phyloP scores from a whole-genome alignment of 2,888 invertebrate genomes.

The Heliconius cydno region DNA sequence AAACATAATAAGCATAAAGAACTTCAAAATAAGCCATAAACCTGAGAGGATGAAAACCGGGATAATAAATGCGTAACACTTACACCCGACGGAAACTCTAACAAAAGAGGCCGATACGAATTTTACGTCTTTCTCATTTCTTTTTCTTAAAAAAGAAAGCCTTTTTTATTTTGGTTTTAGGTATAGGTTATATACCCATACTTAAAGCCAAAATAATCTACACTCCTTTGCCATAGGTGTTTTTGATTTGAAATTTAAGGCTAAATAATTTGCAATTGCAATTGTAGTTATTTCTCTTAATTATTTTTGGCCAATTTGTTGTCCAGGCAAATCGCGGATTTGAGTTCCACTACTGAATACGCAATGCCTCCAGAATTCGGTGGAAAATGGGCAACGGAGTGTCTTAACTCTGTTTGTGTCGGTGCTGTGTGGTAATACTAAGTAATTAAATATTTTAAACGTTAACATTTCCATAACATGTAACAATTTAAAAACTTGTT shows the following conservation, averaged over 20 bases:
- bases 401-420: no score
- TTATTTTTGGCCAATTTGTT: background rate
- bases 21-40: constrained; percentile 36
- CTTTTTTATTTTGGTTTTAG: constrained; percentile 28
- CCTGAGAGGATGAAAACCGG: constrained; percentile 32
- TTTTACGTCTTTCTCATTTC: constrained; percentile 37
- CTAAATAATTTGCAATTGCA: background rate
- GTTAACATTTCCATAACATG: background rate
- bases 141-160: constrained; percentile 37
- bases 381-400: no score
- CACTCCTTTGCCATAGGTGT: background rate
- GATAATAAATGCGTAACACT: constrained; percentile 42
- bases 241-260: background rate
- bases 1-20: constrained; percentile 2
- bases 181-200: background rate
- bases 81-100: constrained; percentile 39
- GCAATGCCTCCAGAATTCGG: no score
- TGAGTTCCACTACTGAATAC: no score
- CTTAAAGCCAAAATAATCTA: background rate
- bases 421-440: background rate
- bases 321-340: no score
- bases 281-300: background rate
- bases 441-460: background rate
- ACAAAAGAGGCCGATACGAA: constrained; percentile 32
- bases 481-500: constrained; percentile 11